Conservation (phyloP, 2,797 vertebrate genomes). For the Acanthopagrus latus region DNA sequence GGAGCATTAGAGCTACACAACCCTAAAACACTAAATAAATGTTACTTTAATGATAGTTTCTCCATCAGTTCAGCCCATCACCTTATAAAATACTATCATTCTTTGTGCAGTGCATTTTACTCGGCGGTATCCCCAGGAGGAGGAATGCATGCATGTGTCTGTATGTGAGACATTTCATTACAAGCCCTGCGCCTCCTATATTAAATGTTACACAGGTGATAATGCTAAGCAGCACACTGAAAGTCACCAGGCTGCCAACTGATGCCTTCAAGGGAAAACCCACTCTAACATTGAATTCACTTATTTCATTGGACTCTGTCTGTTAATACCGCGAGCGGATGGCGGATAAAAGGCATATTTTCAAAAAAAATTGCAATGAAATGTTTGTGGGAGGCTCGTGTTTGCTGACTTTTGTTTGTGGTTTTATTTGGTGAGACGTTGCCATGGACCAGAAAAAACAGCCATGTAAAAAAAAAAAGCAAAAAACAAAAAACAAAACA, state of each 20-base stretch:
- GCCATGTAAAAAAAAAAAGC: background rate
- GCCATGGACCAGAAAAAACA: constrained; percentile 46
- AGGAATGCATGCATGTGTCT: constrained; percentile 43
- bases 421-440: constrained; percentile 62
- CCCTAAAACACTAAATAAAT: constrained; percentile 52
- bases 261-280: constrained; percentile 39
- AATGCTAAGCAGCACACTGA: background rate
- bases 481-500: constrained; percentile 12
- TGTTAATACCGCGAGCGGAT: constrained; percentile 13
- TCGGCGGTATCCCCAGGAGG: constrained; percentile 43
- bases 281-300: constrained; percentile 14
- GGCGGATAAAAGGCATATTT: constrained; percentile 8
- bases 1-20: constrained; percentile 36
- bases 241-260: background rate
- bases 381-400: constrained; percentile 31
- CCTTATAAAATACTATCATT: constrained; percentile 30
- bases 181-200: constrained; percentile 13
- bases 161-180: constrained; percentile 36
- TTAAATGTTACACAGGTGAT: constrained; percentile 44
- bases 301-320: constrained; percentile 21
- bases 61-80: constrained; percentile 15
- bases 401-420: constrained; percentile 52
- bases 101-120: constrained; percentile 44
- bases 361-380: constrained; percentile 44
- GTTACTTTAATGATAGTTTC: constrained; percentile 37